phyloP scores from a whole-genome alignment of 2,888 invertebrate species.

The Cloeon dipterum region DNA sequence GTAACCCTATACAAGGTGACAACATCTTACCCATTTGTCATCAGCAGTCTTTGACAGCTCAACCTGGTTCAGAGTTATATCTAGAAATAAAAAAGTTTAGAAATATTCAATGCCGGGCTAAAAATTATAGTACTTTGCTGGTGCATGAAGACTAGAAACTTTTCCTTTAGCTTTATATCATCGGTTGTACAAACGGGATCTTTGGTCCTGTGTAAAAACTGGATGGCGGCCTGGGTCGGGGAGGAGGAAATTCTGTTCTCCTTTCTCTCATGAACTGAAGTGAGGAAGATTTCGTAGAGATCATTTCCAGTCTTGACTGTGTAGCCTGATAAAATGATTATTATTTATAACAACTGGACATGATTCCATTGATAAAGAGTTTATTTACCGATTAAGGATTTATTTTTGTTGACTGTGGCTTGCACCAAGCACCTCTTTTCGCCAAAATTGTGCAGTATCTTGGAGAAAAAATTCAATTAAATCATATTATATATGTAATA shows the following conservation, averaged over 20 bases:
- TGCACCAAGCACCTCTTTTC: constrained; percentile 46
- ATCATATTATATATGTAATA: no score
- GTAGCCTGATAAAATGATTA: no score
- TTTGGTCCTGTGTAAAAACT: constrained; percentile 39
- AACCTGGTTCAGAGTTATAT: constrained; percentile 6
- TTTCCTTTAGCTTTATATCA: constrained; percentile 26
- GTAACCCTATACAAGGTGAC: no score
- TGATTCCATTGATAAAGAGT: background rate
- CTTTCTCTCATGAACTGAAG: constrained; percentile 12
- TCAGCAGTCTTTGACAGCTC: constrained; percentile 2
- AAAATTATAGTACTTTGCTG: constrained; percentile 35
- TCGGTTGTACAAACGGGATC: constrained; percentile 20
- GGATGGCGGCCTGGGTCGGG: constrained; percentile 50
- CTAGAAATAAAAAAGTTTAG: constrained; percentile 4
- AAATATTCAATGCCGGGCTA: background rate
- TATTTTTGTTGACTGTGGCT: constrained; percentile 48
- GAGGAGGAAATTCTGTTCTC: constrained; percentile 14
- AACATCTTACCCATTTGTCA: constrained; percentile 1
- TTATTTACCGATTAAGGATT: constrained; percentile 30
- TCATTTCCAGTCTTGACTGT: background rate
- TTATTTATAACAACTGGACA: no score
- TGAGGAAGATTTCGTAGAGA: background rate
- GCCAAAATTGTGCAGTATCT: constrained; percentile 40
- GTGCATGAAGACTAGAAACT: constrained; percentile 46
- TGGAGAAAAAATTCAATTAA: no score